Evolutionary conservation across 2,888 invertebrate genomes (phyloP).

Genomic region (Cetonia aurata): DNA sequence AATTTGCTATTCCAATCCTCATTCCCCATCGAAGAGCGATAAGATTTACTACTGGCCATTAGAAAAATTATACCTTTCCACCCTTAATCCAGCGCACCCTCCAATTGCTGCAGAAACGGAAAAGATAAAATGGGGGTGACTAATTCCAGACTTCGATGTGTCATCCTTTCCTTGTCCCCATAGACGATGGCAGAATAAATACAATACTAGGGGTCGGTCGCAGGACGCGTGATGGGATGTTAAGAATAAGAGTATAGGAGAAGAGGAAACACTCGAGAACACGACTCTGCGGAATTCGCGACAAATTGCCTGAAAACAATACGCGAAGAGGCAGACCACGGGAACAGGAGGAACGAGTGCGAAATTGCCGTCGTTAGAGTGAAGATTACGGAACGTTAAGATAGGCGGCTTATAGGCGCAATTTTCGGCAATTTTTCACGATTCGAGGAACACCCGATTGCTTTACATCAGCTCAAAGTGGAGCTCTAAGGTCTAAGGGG

Average conservation of each 20-base stretch:
- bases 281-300: slow-evolving; percentile 19
- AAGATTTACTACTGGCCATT: slow-evolving; percentile 31
- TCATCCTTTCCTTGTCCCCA: slow-evolving; percentile 12
- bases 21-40: neutral
- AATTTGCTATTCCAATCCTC: slow-evolving; percentile 25
- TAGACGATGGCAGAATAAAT: slow-evolving; percentile 9
- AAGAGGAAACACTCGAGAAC: neutral
- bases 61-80: slow-evolving; percentile 34
- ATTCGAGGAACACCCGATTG: slow-evolving; percentile 26
- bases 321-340: slow-evolving; percentile 7
- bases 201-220: slow-evolving; percentile 15
- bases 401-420: slow-evolving; percentile 19
- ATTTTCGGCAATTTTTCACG: slow-evolving; percentile 34
- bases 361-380: slow-evolving; percentile 34
- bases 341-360: neutral
- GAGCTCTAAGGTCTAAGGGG: neutral
- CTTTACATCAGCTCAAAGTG: slow-evolving; percentile 7
- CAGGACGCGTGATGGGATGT: too few relatives aligned
- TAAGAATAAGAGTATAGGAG: neutral
- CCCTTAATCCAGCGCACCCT: neutral
- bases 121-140: slow-evolving; percentile 20
- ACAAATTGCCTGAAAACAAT: slow-evolving; percentile 35
- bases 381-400: slow-evolving; percentile 25
- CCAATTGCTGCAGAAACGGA: neutral
- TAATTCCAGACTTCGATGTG: slow-evolving; percentile 33